Conservation (phyloP, 2,888 invertebrate species). For the Heliconius cydno region DNA sequence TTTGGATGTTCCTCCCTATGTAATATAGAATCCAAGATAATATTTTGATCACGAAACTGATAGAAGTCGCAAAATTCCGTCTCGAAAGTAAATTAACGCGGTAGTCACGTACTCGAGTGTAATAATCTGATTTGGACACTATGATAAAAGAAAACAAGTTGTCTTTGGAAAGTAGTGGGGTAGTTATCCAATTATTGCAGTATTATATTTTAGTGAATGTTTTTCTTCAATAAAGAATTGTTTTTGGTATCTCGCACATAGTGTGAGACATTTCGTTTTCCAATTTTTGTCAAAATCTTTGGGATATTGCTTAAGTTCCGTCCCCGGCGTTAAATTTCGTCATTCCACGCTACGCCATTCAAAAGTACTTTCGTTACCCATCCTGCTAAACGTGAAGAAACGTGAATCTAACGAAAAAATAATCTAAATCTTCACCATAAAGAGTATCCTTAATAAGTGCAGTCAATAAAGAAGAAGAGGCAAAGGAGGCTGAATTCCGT, state of each 20-base stretch:
- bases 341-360: background rate
- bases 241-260: too few species aligned
- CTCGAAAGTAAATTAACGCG: slow-evolving; percentile 33
- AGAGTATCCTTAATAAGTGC: slow-evolving; percentile 6
- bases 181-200: slow-evolving; percentile 3
- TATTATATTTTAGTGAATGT: background rate
- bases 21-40: background rate
- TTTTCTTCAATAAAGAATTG: background rate
- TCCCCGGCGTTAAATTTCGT: background rate
- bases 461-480: slow-evolving; percentile 13
- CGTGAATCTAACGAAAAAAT: background rate
- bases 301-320: background rate
- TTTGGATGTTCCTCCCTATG: background rate
- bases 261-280: too few species aligned
- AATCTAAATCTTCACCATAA: background rate
- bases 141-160: slow-evolving; percentile 16
- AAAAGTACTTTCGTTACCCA: background rate
- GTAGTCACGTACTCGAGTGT: slow-evolving; percentile 34
- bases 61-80: slow-evolving; percentile 2
- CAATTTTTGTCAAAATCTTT: too few species aligned
- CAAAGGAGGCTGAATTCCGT: slow-evolving; percentile 31
- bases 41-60: slow-evolving; percentile 26
- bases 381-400: background rate
- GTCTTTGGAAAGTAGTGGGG: background rate
- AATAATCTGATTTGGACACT: slow-evolving; percentile 30